Evolutionary conservation across 2,113 vertebrate species (phyloP), one percentile per base, ranked within the genome.

Genomic region (Albula glossodonta): DNA sequence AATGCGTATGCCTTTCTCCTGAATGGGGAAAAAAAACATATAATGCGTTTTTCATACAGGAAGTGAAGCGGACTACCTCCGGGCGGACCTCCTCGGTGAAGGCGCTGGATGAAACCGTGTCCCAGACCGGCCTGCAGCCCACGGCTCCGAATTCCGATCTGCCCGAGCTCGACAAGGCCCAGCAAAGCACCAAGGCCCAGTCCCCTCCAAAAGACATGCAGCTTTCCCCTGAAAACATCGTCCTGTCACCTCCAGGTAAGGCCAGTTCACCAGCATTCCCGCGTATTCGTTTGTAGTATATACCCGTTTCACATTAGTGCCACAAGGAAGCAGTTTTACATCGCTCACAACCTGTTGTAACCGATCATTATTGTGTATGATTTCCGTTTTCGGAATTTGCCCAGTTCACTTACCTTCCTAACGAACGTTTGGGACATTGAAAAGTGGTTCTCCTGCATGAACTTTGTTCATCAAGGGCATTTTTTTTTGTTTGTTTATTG

Each of bases 171-270:
- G 86, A 89, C 74, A 80, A 80, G 79, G 85, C 77, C 82, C 89
- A 81, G 82, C 31, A 41, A 41, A 41, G 31, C 51, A 87, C 88
- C 74, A 80, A 80, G 79, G 85, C 77, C 81, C 89, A 81, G 82
- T 63, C 83, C 87, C 51, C 77, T 5, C 88, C 83, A 25, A 85
- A 84, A 48, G 92, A 60, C 2, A 83, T 77, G 80, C 84, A 87
- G 66, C 84, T 89, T 78, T 77, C 60, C 31, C 48, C 87, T 90
- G 88, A 91, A 87, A 89, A 94, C 86, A 90, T 86, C 15, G 22
- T 74, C 49, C 63, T 88, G 3, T 89, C 84, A 89, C 85, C 86
- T 9, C 89, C 93, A 94, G 94, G 96, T 97, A 85, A 86, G 70
- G 52, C 11, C 6, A 9, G 0, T 19, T 41, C 22, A 31, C 52